Evolutionary conservation across 2,113 vertebrate species (phyloP).

Genomic region (Mesoclemmys tuberculata): DNA sequence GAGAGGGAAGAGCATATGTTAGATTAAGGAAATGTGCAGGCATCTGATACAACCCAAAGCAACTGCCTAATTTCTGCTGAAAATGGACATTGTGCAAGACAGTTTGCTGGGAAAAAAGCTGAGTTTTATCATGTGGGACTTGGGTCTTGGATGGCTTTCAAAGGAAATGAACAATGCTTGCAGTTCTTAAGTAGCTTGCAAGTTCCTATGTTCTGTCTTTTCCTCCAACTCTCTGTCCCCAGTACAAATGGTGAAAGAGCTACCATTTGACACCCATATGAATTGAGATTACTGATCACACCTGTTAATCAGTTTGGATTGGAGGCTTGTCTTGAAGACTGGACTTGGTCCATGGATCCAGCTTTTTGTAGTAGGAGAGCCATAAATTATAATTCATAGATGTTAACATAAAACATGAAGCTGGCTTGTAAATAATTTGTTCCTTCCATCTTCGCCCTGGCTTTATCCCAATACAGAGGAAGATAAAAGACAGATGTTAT

Average conservation of each 20-base stretch:
- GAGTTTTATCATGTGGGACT: background rate
- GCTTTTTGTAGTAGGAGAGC: background rate
- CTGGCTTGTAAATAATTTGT: constrained; percentile 11
- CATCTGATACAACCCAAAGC: constrained; percentile 60
- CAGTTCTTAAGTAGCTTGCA: background rate
- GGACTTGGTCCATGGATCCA: background rate
- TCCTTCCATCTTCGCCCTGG: background rate
- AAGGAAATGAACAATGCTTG: background rate
- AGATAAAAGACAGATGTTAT: background rate
- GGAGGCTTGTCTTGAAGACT: background rate
- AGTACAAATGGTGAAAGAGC: background rate
- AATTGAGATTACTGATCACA: background rate
- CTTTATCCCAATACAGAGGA: background rate
- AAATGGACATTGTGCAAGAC: constrained; percentile 68
- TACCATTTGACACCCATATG: background rate
- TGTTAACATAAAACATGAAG: constrained; percentile 1
- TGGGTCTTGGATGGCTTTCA: background rate
- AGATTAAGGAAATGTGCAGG: background rate
- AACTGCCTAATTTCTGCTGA: constrained; percentile 51
- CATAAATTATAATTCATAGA: background rate
- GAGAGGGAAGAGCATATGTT: constrained; percentile 57
- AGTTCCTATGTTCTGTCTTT: fast-evolving
- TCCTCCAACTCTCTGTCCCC: background rate
- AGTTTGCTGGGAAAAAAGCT: constrained; percentile 30
- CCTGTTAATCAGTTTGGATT: background rate